Conservation (phyloP, 2,888 invertebrate genomes). For the Arrhopalites spinosus region DNA sequence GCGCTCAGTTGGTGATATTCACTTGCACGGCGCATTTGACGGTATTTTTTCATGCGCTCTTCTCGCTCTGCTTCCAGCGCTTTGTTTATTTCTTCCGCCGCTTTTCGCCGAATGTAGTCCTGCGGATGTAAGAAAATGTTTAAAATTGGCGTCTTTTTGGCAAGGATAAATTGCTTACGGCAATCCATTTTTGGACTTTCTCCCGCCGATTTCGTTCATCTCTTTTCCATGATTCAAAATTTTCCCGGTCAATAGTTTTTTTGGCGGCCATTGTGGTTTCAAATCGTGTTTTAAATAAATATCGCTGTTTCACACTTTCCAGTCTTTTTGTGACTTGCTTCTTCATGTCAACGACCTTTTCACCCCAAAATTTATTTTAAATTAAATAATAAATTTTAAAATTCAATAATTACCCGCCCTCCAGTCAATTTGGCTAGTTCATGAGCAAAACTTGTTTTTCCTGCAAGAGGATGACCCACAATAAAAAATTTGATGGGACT, state of each 20-base stretch:
- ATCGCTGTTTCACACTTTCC: conserved; percentile 42
- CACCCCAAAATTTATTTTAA: neutral
- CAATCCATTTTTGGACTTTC: conserved; percentile 49
- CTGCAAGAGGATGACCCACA: conserved; percentile 67
- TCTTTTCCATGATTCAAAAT: conserved; percentile 43
- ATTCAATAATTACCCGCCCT: conserved; percentile 7
- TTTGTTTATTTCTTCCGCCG: conserved; percentile 40
- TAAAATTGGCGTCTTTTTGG: neutral
- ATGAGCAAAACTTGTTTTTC: conserved; percentile 66
- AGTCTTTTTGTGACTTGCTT: conserved; percentile 41
- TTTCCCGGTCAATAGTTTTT: conserved; percentile 41
- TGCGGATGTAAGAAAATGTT: conserved; percentile 11
- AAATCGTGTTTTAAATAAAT: conserved; percentile 44
- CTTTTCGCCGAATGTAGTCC: conserved; percentile 41
- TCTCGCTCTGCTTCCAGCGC: conserved; percentile 38
- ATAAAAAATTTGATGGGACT: conserved; percentile 67
- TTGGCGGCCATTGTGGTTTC: conserved; percentile 43
- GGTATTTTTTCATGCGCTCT: conserved; percentile 29
- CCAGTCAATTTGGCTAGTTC: conserved; percentile 60
- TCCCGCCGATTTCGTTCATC: conserved; percentile 42
- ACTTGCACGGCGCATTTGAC: conserved; percentile 34
- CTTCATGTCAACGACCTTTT: conserved; percentile 47
- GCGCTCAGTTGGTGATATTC: conserved; percentile 39
- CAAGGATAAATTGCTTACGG: conserved; percentile 29
- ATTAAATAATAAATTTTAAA: neutral